Evolutionary conservation across 2,888 invertebrate species (phyloP).

Genomic region (Dicranocentrus wangi): DNA sequence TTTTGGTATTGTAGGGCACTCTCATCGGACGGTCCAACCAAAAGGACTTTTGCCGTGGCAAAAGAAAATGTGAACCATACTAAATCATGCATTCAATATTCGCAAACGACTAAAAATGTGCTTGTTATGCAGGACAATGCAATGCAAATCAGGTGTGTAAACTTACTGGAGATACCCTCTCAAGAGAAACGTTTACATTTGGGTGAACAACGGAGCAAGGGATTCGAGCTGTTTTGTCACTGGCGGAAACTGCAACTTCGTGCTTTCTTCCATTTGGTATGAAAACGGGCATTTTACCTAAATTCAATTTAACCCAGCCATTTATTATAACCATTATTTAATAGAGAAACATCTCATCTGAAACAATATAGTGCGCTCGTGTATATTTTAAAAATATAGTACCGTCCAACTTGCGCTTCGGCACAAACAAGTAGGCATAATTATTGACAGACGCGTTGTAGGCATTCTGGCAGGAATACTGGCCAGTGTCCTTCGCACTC

Average conservation of each 20-base stretch:
- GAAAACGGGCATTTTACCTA: constrained; percentile 44
- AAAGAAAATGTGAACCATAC: no score
- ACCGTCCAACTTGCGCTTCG: constrained; percentile 44
- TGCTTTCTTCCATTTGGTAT: constrained; percentile 41
- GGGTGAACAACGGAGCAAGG: constrained; percentile 66
- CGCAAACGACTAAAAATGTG: no score
- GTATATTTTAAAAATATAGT: constrained; percentile 7
- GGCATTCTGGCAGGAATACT: constrained; percentile 62
- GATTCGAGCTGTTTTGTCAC: constrained; percentile 49
- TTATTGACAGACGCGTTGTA: constrained; percentile 47
- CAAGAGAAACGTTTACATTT: constrained; percentile 60
- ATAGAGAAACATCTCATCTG: background rate
- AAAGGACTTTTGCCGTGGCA: constrained; percentile 29
- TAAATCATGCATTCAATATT: no score
- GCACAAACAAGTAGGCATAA: constrained; percentile 60
- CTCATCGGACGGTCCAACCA: constrained; percentile 48
- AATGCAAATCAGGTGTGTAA: no score
- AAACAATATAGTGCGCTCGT: background rate
- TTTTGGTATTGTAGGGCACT: constrained; percentile 65
- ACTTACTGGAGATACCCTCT: constrained; percentile 52
- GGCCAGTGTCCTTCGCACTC: constrained; percentile 57
- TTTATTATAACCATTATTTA: background rate
- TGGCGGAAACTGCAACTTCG: constrained; percentile 39
- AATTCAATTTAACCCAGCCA: constrained; percentile 8
- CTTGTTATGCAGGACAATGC: no score